Evolutionary conservation across 2,888 invertebrate species (phyloP), one percentile per base, ranked within the genome.

Genomic region (Drosophila anomalipes): DNA sequence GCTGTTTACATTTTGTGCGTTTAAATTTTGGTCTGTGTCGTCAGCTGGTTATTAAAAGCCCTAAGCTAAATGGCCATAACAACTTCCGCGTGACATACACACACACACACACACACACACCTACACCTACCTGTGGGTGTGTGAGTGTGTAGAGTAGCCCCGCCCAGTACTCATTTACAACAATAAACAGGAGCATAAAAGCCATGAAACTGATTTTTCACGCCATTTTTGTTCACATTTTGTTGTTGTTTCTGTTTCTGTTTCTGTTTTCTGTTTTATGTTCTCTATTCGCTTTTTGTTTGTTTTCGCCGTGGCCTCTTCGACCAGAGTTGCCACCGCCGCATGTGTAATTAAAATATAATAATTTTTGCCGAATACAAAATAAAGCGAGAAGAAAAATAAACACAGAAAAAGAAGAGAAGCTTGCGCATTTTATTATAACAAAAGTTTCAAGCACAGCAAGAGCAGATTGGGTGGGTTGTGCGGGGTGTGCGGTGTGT

Each of bases 291-390:
- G 26, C 44, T 30, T 52, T 22, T 69, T 86, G 70, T 81, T 89
- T 79, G 74, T 73, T 68, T 81, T 79, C 47, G 63, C 65, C 59
- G 51, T 10, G 10, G 41, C 10, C n/a, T 57, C 32, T 26, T 4
- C 9, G 10, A 33, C 35, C 57, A 30, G 65, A 7, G 39, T 47
- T 66, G 82, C 39, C 63, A 77, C 72, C 63, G 72, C 75, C 85
- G 90, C 88, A 89, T 81, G 80, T 90, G 91, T 88, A 88, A 88
- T 88, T 88, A 88, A 88, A 90, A 90, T 90, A 86, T 90, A 90
- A 90, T 86, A 77, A 90, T 90, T 90, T 90, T 83, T 75, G 66
- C 69, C 61, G 47, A 79, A 72, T 77, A 79, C 81, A 79, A 76
- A 12, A 41, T 39, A 28, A 39, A 57, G 2, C 10, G n/a, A 62